A percentile compares a stretch with the other conserved stretches of the same genome.
Conservation (phyloP, 2,113 vertebrate species). For the Labeo rohita region DNA sequence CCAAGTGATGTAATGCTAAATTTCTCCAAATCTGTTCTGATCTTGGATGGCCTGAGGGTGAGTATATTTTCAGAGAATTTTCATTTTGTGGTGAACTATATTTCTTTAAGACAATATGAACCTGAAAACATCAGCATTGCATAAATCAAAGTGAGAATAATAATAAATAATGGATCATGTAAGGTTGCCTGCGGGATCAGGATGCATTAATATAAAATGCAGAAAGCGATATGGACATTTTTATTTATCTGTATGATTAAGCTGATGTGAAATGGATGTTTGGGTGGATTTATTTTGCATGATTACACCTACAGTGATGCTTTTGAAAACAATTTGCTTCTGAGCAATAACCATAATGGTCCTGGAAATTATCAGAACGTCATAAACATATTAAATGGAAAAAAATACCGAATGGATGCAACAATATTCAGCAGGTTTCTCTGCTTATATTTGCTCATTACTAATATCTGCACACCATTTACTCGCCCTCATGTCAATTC, state of each 20-base stretch:
- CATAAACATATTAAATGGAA: neutral
- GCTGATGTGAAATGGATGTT: neutral
- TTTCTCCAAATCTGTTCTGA: neutral
- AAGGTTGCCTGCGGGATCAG: neutral
- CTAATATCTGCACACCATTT: neutral
- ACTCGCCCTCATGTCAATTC: neutral
- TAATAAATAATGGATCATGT: neutral
- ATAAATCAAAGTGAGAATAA: neutral
- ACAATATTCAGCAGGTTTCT: neutral
- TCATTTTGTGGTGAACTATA: neutral
- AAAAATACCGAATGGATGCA: neutral
- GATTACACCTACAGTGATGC: neutral
- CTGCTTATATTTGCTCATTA: neutral
- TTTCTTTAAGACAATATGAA: neutral
- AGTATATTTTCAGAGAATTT: neutral
- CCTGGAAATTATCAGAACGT: neutral
- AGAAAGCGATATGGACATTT: neutral
- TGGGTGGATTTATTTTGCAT: neutral
- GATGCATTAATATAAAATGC: neutral
- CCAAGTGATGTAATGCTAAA: neutral
- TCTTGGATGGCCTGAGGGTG: neutral
- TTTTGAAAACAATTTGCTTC: conserved; percentile 21
- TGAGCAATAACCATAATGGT: neutral
- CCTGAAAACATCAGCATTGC: neutral
- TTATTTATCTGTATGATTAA: conserved; percentile 10